These are phyloP conservation scores for Xiphophorus hellerii DNA, from an alignment of 2,113 vertebrate species.

Conservation along the genomic window DNA sequence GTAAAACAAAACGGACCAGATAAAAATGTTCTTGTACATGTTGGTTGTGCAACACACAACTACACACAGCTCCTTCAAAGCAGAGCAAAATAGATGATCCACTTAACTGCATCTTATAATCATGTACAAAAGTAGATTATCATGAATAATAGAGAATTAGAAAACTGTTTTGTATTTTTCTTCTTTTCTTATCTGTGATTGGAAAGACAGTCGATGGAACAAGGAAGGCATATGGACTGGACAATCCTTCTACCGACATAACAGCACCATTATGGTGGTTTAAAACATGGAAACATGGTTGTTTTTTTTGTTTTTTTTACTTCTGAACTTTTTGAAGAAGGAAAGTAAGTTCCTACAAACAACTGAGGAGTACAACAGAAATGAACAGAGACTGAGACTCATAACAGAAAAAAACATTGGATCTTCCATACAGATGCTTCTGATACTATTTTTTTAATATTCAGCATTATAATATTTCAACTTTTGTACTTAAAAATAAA, in stretches of 20 bases:
- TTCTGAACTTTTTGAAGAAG: conserved; percentile 25
- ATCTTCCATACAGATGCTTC: conserved; percentile 63
- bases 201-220: conserved; percentile 34
- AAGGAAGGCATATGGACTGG: conserved; percentile 36
- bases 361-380: conserved; percentile 42
- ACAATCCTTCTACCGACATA: conserved; percentile 68
- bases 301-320: conserved; percentile 31
- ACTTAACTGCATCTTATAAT: conserved; percentile 49
- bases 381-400: conserved; percentile 66
- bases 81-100: conserved; percentile 47
- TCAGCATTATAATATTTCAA: conserved; percentile 59
- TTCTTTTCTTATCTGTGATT: conserved; percentile 25
- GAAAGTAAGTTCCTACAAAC: conserved; percentile 34
- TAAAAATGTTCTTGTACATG: conserved; percentile 12
- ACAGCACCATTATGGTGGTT: conserved; percentile 52
- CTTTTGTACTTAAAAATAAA: conserved; percentile 62
- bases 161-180: conserved; percentile 16
- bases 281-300: conserved; percentile 63
- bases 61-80: conserved; percentile 43
- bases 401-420: conserved; percentile 55
- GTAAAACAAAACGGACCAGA: conserved; percentile 22
- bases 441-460: conserved; percentile 60
- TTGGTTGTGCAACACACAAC: conserved; percentile 27
- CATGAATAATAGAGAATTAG: conserved; percentile 57
- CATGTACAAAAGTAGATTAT: conserved; percentile 66